These are phyloP conservation scores for Noctua janthina DNA, from an alignment of 2,888 invertebrate species.

Conservation along the genomic window DNA sequence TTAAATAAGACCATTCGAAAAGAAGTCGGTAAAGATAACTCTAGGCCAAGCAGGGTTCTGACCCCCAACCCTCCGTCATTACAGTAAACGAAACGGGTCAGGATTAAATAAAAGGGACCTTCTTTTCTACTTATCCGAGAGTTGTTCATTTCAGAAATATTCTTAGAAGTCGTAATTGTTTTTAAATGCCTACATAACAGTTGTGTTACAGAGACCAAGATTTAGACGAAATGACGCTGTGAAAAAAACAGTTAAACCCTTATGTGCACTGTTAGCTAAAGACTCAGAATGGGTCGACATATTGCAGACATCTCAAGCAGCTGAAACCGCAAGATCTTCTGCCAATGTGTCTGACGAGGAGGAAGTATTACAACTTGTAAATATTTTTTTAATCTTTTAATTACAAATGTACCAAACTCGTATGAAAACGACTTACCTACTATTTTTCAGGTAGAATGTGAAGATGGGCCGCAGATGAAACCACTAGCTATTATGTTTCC, in stretches of 20 bases:
- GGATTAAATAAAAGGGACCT: not conserved
- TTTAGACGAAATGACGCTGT: slow-evolving; percentile 57
- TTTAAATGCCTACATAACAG: not conserved
- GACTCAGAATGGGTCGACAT: slow-evolving; percentile 88
- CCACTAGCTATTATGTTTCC: slow-evolving; percentile 86
- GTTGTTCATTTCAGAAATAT: slow-evolving; percentile 2
- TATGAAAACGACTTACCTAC: slow-evolving; percentile 4
- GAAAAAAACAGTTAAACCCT: slow-evolving; percentile 64
- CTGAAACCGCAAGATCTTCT: slow-evolving; percentile 61
- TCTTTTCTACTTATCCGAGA: not conserved
- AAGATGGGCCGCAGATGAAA: slow-evolving; percentile 81
- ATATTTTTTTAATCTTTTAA: slow-evolving; percentile 47
- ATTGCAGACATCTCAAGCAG: slow-evolving; percentile 71
- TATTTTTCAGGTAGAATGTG: slow-evolving; percentile 78
- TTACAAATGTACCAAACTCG: not conserved
- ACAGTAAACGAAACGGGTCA: not conserved
- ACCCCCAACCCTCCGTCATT: too few relatives aligned
- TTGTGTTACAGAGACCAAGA: slow-evolving; percentile 68
- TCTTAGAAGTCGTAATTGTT: not conserved
- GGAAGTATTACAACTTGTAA: slow-evolving; percentile 83
- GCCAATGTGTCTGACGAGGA: slow-evolving; percentile 76
- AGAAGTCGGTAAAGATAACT: not conserved
- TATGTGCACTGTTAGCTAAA: slow-evolving; percentile 84
- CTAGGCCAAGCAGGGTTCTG: too few relatives aligned
- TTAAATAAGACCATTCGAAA: not conserved